phyloP scores from a whole-genome alignment of 2,797 vertebrate species.

The Aeoliscus strigatus region DNA sequence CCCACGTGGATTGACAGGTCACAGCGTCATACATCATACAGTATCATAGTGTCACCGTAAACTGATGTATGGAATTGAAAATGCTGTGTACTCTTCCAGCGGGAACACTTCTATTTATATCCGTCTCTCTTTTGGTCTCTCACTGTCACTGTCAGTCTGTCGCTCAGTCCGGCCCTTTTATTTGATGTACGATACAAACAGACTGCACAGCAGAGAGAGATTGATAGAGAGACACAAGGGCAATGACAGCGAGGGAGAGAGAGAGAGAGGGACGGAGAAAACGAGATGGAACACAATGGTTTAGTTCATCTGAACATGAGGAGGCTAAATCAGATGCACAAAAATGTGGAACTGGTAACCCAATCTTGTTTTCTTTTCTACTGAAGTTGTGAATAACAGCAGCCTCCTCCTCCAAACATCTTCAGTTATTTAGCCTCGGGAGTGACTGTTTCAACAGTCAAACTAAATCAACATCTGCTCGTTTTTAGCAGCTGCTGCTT shows the following conservation, averaged over 20 bases:
- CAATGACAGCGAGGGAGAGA: slow-evolving; percentile 6
- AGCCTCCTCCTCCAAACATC: slow-evolving; percentile 3
- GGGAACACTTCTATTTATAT: slow-evolving; percentile 27
- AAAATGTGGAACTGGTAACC: too few relatives aligned
- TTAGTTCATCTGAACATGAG: too few relatives aligned
- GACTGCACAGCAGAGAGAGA: slow-evolving; percentile 31
- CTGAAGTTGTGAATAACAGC: background rate
- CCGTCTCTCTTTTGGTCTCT: slow-evolving; percentile 13
- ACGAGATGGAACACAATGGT: background rate
- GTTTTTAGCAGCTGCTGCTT: slow-evolving; percentile 17
- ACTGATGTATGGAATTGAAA: slow-evolving; percentile 24
- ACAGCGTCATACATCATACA: slow-evolving; percentile 2
- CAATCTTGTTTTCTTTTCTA: background rate
- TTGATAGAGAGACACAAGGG: slow-evolving; percentile 29
- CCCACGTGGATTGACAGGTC: slow-evolving; percentile 12
- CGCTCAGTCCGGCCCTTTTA: too few relatives aligned
- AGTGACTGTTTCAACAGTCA: slow-evolving; percentile 11
- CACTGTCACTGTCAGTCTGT: slow-evolving; percentile 29
- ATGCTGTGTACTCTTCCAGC: slow-evolving; percentile 15
- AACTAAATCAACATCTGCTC: slow-evolving; percentile 25
- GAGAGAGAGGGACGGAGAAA: slow-evolving; percentile 1
- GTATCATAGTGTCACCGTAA: slow-evolving; percentile 12
- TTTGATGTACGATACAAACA: slow-evolving; percentile 32
- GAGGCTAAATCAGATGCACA: too few relatives aligned
- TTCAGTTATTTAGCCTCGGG: slow-evolving; percentile 8